These are phyloP conservation scores for Keiferia lycopersicella DNA, from an alignment of 2,888 invertebrate species.

Conservation along the genomic window DNA sequence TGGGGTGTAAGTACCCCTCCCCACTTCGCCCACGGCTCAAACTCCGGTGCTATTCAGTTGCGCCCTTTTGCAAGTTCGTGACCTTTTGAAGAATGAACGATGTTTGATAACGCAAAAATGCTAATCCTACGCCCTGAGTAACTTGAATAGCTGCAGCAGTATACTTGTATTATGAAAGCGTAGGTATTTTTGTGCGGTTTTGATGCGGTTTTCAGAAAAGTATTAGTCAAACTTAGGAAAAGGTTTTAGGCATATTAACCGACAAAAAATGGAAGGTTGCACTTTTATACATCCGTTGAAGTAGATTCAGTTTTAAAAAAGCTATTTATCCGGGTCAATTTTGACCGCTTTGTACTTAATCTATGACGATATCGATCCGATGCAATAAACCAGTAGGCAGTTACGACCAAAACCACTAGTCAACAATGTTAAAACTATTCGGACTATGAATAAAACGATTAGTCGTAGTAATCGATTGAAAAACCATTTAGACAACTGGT, in stretches of 20 bases:
- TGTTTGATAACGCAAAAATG: slow-evolving; percentile 48
- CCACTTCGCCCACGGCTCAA: slow-evolving; percentile 49
- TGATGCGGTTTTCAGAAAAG: too few species aligned
- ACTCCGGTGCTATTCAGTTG: slow-evolving; percentile 58
- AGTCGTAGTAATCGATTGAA: background rate
- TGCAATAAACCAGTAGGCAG: background rate
- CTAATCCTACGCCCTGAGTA: background rate
- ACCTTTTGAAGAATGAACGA: slow-evolving; percentile 66
- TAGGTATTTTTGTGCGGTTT: too few species aligned
- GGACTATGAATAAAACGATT: background rate
- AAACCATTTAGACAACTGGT: background rate
- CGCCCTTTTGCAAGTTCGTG: slow-evolving; percentile 65
- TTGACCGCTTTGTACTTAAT: background rate
- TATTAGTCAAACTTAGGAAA: too few species aligned
- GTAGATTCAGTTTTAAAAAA: too few species aligned
- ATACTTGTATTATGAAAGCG: too few species aligned
- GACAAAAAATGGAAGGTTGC: too few species aligned
- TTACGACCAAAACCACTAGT: background rate
- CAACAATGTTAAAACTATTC: slow-evolving; percentile 2
- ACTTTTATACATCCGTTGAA: too few species aligned
- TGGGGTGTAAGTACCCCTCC: slow-evolving; percentile 43
- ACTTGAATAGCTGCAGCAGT: background rate
- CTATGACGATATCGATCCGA: background rate
- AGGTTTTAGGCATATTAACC: too few species aligned
- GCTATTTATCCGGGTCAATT: too few species aligned